Conservation (phyloP, 1,140 invertebrate species). For the Solenopsis invicta region DNA sequence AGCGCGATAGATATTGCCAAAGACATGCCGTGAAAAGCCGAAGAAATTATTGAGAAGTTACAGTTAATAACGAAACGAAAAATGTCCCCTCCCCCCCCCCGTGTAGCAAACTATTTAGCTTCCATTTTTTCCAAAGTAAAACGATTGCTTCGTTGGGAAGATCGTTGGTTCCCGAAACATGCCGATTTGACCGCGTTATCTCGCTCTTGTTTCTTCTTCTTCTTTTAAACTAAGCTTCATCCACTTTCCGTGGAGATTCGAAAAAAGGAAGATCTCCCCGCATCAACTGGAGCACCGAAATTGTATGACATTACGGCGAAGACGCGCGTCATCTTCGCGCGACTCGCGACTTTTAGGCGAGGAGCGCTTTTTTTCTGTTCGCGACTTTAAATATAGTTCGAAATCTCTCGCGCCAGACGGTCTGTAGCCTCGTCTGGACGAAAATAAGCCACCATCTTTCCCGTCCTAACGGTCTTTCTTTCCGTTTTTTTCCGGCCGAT, state of each 20-base stretch:
- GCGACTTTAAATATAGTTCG: conserved; percentile 61
- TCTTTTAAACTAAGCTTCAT: neutral
- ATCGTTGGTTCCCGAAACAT: neutral
- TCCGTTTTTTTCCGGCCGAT: conserved; percentile 63
- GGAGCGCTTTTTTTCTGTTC: conserved; percentile 5
- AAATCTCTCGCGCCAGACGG: conserved; percentile 68
- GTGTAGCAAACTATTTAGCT: neutral
- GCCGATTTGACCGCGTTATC: neutral
- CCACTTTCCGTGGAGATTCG: neutral
- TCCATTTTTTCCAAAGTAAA: neutral
- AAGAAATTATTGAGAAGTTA: neutral
- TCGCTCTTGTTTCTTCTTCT: neutral
- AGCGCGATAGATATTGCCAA: neutral
- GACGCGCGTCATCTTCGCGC: conserved; percentile 33
- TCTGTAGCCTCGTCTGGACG: conserved; percentile 75
- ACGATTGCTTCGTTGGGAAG: neutral
- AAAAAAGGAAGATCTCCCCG: neutral
- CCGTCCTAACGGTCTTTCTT: conserved; percentile 69
- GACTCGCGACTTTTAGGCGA: conserved; percentile 32
- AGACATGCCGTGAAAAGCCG: neutral
- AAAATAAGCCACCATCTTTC: conserved; percentile 76
- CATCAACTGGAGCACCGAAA: neutral
- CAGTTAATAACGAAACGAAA: neutral
- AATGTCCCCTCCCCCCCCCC: too few species aligned
- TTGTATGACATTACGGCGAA: neutral